phyloP scores from a whole-genome alignment of 2,113 vertebrate genomes.

The Onychostruthus taczanowskii region DNA sequence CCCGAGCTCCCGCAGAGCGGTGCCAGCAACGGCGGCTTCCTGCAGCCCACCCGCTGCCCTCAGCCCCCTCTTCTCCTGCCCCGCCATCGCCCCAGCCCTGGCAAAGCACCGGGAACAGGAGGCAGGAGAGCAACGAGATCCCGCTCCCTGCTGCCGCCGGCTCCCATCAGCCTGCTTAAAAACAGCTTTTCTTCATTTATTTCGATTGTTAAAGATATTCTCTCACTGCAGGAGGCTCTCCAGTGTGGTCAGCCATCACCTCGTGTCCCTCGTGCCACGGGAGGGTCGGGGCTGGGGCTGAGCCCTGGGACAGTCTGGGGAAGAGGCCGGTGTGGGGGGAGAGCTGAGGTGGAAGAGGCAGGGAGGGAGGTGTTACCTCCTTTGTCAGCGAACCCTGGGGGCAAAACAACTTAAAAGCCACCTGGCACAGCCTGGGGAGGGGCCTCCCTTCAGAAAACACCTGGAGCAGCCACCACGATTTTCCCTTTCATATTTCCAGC shows the following conservation, averaged over 20 bases:
- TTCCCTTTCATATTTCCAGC: background rate
- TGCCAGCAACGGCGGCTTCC: too few relatives aligned
- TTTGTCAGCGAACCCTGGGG: background rate
- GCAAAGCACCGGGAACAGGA: too few relatives aligned
- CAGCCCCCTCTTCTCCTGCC: background rate
- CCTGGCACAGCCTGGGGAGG: background rate
- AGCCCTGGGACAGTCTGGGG: background rate
- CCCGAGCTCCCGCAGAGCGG: too few relatives aligned
- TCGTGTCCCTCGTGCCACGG: rapidly evolving
- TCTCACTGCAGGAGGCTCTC: background rate
- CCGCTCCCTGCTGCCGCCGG: background rate
- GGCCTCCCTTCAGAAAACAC: background rate
- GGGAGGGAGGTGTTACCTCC: background rate
- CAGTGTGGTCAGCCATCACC: rapidly evolving
- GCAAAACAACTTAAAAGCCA: background rate
- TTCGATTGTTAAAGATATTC: background rate
- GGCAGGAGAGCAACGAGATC: background rate
- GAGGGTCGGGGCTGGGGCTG: background rate
- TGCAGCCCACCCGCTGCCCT: too few relatives aligned
- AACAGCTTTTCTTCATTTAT: background rate
- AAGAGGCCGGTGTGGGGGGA: rapidly evolving
- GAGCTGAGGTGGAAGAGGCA: background rate
- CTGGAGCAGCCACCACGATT: background rate
- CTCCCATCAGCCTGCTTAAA: background rate
- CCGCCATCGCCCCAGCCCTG: background rate